A percentile compares a stretch with the other conserved stretches of the same genome.
Evolutionary conservation across 2,113 vertebrate genomes (phyloP).

Genomic region (Patagioenas fasciata): DNA sequence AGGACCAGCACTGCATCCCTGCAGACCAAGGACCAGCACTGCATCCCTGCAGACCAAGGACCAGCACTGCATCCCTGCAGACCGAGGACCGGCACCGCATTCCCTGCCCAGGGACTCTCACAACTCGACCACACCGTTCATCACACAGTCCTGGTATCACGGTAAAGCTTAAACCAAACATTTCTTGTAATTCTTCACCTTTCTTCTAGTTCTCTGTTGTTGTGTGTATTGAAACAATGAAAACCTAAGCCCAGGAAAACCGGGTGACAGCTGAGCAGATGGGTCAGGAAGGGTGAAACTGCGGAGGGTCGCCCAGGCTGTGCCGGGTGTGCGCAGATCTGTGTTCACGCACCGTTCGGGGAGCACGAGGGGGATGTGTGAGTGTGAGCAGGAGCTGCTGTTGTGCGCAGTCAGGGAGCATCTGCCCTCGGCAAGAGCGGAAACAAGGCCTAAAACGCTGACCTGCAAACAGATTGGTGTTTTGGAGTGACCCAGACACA

Average conservation of each 20-base stretch:
- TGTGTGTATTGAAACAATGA: rapidly evolving
- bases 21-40: too few relatives aligned
- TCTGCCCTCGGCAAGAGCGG: background rate
- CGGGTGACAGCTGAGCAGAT: too few relatives aligned
- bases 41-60: too few relatives aligned
- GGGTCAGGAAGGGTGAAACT: too few relatives aligned
- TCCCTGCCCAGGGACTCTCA: background rate
- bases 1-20: too few relatives aligned
- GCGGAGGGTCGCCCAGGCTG: too few relatives aligned
- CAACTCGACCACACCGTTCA: rapidly evolving
- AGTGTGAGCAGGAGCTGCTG: background rate
- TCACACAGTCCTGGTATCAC: rapidly evolving
- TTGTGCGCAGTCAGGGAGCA: background rate
- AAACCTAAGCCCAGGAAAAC: background rate
- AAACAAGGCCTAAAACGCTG: background rate
- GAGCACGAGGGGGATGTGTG: background rate
- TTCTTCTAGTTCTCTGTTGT: background rate
- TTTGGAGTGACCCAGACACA: background rate
- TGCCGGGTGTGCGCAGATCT: rapidly evolving
- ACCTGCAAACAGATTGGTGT: rapidly evolving
- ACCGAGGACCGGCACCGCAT: too few relatives aligned
- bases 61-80: too few relatives aligned
- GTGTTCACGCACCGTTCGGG: too few relatives aligned
- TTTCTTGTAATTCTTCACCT: too few relatives aligned
- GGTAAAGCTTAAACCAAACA: rapidly evolving